Base-by-base conservation (phyloP, 2,888 invertebrate species). In the Caenorhabditis sp. region DNA sequence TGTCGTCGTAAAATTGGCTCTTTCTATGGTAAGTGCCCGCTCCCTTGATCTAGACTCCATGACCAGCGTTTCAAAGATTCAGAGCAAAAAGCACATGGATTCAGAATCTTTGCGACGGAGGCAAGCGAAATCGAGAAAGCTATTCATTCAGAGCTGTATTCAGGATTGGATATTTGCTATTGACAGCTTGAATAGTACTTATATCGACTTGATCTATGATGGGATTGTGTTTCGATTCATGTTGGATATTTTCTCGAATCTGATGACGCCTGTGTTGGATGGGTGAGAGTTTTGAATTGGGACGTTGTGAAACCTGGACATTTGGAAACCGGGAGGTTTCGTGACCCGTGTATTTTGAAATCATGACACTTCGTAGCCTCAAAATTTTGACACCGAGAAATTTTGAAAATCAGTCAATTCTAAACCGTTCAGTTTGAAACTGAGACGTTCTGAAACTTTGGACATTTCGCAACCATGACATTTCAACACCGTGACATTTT, bases 131-230 rank as follows among this genome's bases (percentile, higher is more conserved):
- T 56, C 77, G 14, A 38, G 73, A 2, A 72, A 77, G 4, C 14
- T 82, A 6, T 82, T 82, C 61, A 54, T 82, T 24, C 82, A 82
- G 35, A 73, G 59, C 49, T 82, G 82, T 56, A 73, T 82, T 44
- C 82, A 82, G 35, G 82, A 82, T 22, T 77, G 76, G 72, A 31
- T 77, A 28, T 82, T 77, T 26, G 68, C 61, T 24, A 61, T 77
- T 4, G 82, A 82, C n/a, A 70, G 51, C 12, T 0, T 77, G 10
- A 82, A 82, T 28, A 51, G 64, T 26, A 64, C 61, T 2, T 82
- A 66, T 56, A 44, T 77, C 2, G 38, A 66, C 19, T n/a, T 26
- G 10, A 22, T 70, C 6, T 54, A 24, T 19, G 16, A 38, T n/a
- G 54, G 61, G 10, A 58, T 82, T 8, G 2, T 66, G 0, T 77